Evolutionary conservation across 2,113 vertebrate genomes (phyloP).

Genomic region (Sinocyclocheilus maitianheensis): DNA sequence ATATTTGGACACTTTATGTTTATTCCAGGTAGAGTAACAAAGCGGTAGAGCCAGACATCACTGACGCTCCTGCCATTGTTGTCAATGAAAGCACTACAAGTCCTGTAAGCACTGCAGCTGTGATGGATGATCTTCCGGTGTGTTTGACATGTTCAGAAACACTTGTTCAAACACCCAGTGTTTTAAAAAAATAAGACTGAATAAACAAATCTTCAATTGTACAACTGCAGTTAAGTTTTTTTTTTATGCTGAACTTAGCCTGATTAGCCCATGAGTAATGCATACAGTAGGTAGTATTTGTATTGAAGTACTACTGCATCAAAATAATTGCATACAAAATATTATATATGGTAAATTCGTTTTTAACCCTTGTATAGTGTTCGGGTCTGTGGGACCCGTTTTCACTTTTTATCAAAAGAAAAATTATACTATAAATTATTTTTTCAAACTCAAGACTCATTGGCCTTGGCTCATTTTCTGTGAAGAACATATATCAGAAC

Average conservation of each 20-base stretch:
- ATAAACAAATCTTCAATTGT: neutral
- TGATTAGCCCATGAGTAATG: neutral
- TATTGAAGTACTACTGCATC: neutral
- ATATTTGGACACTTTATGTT: neutral
- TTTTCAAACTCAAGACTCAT: no score
- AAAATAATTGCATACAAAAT: no score
- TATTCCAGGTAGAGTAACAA: no score
- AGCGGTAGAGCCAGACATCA: no score
- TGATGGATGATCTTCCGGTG: neutral
- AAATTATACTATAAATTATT: no score
- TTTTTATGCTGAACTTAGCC: neutral
- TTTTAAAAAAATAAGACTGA: neutral
- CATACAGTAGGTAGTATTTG: neutral
- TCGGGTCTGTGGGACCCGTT: no score
- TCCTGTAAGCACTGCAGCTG: neutral
- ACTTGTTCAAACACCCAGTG: neutral
- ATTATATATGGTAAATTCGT: no score
- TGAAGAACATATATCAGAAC: no score
- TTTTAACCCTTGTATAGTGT: no score
- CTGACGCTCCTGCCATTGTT: neutral
- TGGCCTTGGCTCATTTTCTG: no score
- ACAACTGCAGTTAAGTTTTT: neutral
- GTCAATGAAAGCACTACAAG: no score
- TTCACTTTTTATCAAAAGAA: no score
- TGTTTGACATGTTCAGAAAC: slow-evolving; percentile 2